These are phyloP conservation scores for Actinernus sp. DNA, from an alignment of 92 coral and sea anemone species.

Conservation along the genomic window DNA sequence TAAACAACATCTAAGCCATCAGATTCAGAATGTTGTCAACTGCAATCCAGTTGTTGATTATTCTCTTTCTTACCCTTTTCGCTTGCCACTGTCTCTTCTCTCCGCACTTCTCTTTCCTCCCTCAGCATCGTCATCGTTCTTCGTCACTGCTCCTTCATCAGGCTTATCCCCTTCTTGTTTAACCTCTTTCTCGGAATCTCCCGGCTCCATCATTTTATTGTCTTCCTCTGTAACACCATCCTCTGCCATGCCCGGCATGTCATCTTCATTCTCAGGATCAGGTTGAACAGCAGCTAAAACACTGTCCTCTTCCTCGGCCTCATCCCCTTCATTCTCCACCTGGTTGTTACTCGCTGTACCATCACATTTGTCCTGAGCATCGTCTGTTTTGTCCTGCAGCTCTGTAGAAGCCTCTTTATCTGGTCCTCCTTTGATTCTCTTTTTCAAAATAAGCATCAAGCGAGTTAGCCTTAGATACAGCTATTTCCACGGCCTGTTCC, in stretches of 20 bases:
- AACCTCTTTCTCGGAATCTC: background rate
- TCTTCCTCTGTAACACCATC: background rate
- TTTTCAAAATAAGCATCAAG: slow-evolving; percentile 3
- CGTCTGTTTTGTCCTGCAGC: background rate
- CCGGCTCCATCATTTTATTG: background rate
- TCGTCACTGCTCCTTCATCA: background rate
- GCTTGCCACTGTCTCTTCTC: background rate
- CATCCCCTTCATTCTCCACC: background rate
- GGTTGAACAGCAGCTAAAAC: background rate
- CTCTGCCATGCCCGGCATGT: slow-evolving; percentile 2
- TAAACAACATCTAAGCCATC: no score
- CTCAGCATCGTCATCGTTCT: background rate
- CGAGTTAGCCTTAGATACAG: slow-evolving; percentile 1
- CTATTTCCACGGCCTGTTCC: slow-evolving; percentile 1
- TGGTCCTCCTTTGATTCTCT: background rate
- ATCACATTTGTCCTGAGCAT: background rate
- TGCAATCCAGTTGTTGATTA: background rate
- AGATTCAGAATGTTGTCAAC: no score
- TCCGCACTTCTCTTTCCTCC: background rate
- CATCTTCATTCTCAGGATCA: slow-evolving; percentile 3
- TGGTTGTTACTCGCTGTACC: background rate
- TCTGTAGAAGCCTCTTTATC: no score
- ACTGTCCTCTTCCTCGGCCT: background rate
- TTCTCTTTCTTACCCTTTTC: background rate
- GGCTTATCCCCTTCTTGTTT: background rate